These are phyloP conservation scores for Nothoprocta perdicaria DNA, from an alignment of 2,113 vertebrate genomes.

Conservation along the genomic window DNA sequence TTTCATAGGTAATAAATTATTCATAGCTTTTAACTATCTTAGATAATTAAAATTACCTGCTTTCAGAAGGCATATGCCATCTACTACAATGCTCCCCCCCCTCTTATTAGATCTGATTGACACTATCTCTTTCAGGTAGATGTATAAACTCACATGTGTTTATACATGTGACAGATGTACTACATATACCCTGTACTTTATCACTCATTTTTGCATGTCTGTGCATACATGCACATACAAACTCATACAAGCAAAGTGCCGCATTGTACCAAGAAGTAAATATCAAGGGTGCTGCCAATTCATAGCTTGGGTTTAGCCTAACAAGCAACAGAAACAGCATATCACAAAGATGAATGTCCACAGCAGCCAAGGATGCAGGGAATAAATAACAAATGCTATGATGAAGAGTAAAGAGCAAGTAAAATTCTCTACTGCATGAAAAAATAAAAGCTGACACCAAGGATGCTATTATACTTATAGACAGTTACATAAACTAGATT, in stretches of 20 bases:
- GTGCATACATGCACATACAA: background rate
- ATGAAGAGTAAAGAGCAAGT: background rate
- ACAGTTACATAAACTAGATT: background rate
- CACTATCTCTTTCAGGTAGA: constrained; percentile 57
- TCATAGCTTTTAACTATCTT: constrained; percentile 73
- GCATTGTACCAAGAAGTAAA: background rate
- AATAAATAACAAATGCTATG: background rate
- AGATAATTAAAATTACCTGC: constrained; percentile 80
- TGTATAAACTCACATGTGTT: constrained; percentile 42
- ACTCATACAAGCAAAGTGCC: background rate
- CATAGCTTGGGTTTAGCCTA: background rate
- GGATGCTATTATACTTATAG: background rate
- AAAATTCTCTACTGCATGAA: background rate
- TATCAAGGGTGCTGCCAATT: background rate
- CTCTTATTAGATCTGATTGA: constrained; percentile 65
- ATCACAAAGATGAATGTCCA: background rate
- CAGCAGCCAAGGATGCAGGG: background rate
- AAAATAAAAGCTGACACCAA: background rate
- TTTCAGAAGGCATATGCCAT: constrained; percentile 77
- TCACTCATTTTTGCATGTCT: background rate
- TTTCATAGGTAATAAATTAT: constrained; percentile 76
- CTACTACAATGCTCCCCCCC: constrained; percentile 53
- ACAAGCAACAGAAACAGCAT: background rate
- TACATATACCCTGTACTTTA: background rate
- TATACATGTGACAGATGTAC: constrained; percentile 25